Evolutionary conservation across 2,888 invertebrate genomes (phyloP).

Genomic region (Loripinus fragilis): DNA sequence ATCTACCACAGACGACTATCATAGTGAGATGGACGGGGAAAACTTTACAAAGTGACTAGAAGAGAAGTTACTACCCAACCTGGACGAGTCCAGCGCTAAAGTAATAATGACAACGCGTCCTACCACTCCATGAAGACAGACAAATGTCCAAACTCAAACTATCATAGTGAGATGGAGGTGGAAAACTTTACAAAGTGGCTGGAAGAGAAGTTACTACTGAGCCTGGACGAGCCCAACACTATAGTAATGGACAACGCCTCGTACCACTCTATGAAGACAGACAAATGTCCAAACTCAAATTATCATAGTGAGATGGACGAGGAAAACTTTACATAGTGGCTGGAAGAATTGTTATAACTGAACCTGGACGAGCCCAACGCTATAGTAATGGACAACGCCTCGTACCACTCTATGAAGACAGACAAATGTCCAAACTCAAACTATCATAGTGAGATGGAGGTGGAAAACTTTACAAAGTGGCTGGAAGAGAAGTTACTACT

Average conservation of each 20-base stretch:
- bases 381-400: too few species aligned
- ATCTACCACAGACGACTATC: too few species aligned
- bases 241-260: conserved; percentile 33
- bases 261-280: conserved; percentile 28
- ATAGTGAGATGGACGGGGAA: too few species aligned
- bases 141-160: conserved; percentile 9
- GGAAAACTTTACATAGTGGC: too few species aligned
- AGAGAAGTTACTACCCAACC: conserved; percentile 15
- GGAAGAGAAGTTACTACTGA: conserved; percentile 7
- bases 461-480: too few species aligned
- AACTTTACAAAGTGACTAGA: too few species aligned
- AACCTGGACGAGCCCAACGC: too few species aligned
- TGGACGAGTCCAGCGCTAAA: conserved; percentile 17
- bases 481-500: too few species aligned
- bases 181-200: conserved; percentile 28
- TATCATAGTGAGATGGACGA: too few species aligned
- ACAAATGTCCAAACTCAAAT: conserved; percentile 23
- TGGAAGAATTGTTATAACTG: background rate
- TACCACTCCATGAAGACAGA: conserved; percentile 22
- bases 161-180: conserved; percentile 32
- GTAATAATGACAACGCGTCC: conserved; percentile 32
- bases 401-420: conserved; percentile 28
- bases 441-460: too few species aligned
- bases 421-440: too few species aligned
- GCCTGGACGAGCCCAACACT: conserved; percentile 18